Base-by-base conservation (phyloP, 2,888 invertebrate species). In the Dolichopus griseipennis region DNA sequence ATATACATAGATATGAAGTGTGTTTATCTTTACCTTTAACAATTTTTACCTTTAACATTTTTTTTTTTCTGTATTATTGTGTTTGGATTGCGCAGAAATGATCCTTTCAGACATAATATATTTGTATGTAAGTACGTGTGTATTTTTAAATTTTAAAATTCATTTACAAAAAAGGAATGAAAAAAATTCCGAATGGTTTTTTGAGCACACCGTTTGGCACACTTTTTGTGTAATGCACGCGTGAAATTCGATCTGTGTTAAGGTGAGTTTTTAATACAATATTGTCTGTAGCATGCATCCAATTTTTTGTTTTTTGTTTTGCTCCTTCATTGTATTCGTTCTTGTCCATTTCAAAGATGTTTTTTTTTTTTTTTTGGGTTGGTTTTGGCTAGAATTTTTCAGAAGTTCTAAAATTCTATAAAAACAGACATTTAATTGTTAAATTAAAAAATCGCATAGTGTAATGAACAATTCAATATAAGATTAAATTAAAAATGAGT, bases 181-280 rank as follows among this genome's bases (percentile, higher is more conserved):
- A 27, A 27, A 27, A 4, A 1, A 37, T 52, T 52, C 15, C 9
- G 52, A 52, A 15, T 15, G 52, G 18, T n/a, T n/a, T n/a, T n/a
- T 52, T 52, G 6, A 52, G 52, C 52, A 52, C n/a, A 52, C 52
- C 52, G 52, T 52, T 52, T 52, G 52, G 52, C 52, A 52, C 52
- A 52, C 52, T 52, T 52, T 52, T 52, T 52, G 52, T 52, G 52
- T 52, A 52, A 52, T 52, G 52, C 52, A 52, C 52, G 52, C 52
- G 52, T 52, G 52, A 52, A 52, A 52, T 52, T 52, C 52, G 52
- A 52, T 52, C 52, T 52, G 52, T 52, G 52, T 52, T 52, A 52
- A 52, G 52, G 52, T 52, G 52, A 52, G 52, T 52, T 52, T n/a
- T 52, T 52, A 18, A 52, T 41, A 6, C 15, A 41, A 41, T 52